phyloP scores from a whole-genome alignment of 2,888 invertebrate species.

The Dryobota labecula region DNA sequence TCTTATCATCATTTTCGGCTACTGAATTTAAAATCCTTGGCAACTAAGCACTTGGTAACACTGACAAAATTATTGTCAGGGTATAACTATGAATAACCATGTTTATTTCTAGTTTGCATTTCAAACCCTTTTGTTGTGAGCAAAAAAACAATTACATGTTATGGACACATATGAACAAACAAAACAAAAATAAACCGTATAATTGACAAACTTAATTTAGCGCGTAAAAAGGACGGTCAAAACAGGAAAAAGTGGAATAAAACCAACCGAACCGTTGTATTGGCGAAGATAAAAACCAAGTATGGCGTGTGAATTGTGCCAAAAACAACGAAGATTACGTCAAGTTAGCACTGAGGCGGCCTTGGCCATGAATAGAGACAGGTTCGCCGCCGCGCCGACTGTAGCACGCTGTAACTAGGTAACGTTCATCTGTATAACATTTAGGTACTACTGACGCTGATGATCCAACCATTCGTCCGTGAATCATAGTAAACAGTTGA shows the following conservation, averaged over 20 bases:
- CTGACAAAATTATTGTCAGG: background rate
- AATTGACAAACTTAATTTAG: slow-evolving; percentile 17
- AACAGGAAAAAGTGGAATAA: slow-evolving; percentile 9
- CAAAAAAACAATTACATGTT: slow-evolving; percentile 13
- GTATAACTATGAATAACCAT: too few species aligned
- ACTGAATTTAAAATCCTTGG: background rate
- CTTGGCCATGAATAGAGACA: slow-evolving; percentile 67
- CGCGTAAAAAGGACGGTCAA: slow-evolving; percentile 10
- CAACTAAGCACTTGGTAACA: background rate
- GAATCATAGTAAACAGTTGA: slow-evolving; percentile 40
- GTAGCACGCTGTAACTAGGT: slow-evolving; percentile 25
- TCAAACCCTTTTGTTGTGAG: background rate
- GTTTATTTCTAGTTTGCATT: slow-evolving; percentile 16
- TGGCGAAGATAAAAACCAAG: slow-evolving; percentile 44
- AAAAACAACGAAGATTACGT: slow-evolving; percentile 64
- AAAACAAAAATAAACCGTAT: slow-evolving; percentile 12
- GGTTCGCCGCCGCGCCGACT: slow-evolving; percentile 34
- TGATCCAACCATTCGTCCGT: slow-evolving; percentile 19
- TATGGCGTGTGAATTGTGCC: slow-evolving; percentile 58
- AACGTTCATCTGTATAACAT: slow-evolving; percentile 24
- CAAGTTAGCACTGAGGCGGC: slow-evolving; percentile 53
- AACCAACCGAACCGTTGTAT: slow-evolving; percentile 28
- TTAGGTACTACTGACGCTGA: slow-evolving; percentile 29
- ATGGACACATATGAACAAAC: background rate
- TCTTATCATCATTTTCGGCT: background rate